Evolutionary conservation across 2,888 invertebrate genomes (phyloP).

Genomic region (Pachydiplax longipennis): DNA sequence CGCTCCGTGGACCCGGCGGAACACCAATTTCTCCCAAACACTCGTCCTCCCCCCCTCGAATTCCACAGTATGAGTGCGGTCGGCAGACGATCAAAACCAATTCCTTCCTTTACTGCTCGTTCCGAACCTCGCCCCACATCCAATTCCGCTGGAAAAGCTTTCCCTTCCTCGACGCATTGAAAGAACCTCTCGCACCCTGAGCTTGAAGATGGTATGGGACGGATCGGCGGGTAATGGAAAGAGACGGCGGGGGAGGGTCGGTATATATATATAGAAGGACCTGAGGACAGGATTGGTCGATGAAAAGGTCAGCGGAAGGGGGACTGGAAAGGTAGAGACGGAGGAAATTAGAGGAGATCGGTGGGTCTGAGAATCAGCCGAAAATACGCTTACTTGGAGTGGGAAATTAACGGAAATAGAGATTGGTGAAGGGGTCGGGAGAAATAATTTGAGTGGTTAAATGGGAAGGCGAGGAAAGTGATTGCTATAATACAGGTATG

Average conservation of each 20-base stretch:
- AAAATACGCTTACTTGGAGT: background rate
- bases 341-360: background rate
- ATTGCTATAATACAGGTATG: background rate
- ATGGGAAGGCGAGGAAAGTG: background rate
- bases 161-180: background rate
- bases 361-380: no score
- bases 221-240: background rate
- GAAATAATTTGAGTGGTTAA: background rate
- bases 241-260: background rate
- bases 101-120: slow-evolving; percentile 11
- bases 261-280: no score
- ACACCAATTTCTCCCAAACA: background rate
- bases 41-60: background rate
- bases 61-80: slow-evolving; percentile 32
- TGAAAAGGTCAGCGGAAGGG: background rate
- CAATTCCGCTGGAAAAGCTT: slow-evolving; percentile 23
- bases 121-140: background rate
- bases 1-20: background rate
- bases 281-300: no score
- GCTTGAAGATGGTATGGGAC: background rate
- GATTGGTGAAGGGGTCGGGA: background rate
- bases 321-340: background rate
- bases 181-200: background rate
- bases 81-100: slow-evolving; percentile 44
- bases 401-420: background rate